A percentile compares a stretch with the other conserved stretches of the same genome.
Evolutionary conservation across 2,113 vertebrate species (phyloP).

Genomic region (Cichladusa arquata): DNA sequence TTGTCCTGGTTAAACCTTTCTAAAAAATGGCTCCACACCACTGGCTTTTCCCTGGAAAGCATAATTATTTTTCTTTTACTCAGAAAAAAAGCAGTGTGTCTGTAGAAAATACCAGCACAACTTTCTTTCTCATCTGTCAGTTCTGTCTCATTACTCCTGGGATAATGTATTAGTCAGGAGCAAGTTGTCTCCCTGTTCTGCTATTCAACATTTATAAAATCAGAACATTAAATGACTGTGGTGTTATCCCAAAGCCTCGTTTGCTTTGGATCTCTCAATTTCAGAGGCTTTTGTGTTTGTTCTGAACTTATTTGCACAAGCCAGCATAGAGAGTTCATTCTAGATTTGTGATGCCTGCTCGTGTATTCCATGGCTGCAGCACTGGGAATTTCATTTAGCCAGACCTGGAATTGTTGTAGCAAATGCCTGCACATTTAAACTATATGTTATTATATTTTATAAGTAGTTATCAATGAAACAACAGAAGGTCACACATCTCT

Average conservation of each 20-base stretch:
- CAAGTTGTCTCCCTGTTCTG: constrained; percentile 3
- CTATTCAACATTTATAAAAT: constrained; percentile 46
- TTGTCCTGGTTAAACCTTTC: background rate
- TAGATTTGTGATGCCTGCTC: constrained; percentile 58
- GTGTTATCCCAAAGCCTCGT: constrained; percentile 15
- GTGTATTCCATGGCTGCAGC: constrained; percentile 44
- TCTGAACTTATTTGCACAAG: constrained; percentile 51
- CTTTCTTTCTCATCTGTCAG: constrained; percentile 22
- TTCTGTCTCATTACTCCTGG: constrained; percentile 38
- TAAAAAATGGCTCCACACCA: background rate
- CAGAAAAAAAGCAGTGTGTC: background rate
- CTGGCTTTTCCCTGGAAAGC: background rate
- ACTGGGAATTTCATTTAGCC: constrained; percentile 50
- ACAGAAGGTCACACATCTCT: constrained; percentile 42
- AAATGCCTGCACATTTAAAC: constrained; percentile 57
- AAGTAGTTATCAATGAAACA: constrained; percentile 59
- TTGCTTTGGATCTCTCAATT: constrained; percentile 47
- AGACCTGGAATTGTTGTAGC: constrained; percentile 51
- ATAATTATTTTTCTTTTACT: background rate
- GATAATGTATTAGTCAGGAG: constrained; percentile 36
- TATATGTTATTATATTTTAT: background rate
- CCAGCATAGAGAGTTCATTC: constrained; percentile 24
- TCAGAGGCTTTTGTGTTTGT: constrained; percentile 24
- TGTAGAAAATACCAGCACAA: background rate
- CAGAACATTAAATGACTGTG: background rate